Evolutionary conservation across 2,797 vertebrate genomes (phyloP), one percentile per base, ranked within the genome.

Genomic region (Crenichthys baileyi): DNA sequence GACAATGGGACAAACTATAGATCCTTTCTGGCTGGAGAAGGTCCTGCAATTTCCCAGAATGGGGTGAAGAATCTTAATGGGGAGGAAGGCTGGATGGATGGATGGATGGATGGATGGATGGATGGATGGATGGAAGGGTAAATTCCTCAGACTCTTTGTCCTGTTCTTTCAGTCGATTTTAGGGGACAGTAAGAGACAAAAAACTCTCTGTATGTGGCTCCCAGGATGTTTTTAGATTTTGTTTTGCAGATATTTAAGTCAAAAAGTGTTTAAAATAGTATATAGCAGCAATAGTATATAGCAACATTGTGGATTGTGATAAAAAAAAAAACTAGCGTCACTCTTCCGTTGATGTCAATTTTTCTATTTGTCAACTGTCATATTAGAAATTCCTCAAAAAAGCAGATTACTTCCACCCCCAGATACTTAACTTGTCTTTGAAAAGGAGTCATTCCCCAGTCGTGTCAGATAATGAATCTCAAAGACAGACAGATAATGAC

Each of bases 381-480:
- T 50, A 80, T 80, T 39, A 75, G 39, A 44, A 55, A 75, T 86
- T 78, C 55, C 7, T 75, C n/a, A 58, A 61, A 46, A 68, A 51
- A 74, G 68, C 70, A 63, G 67, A 84, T 84, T 75, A 86, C 80
- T 84, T 86, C 79, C 75, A 78, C 72, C 60, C 50, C 20, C 56
- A 48, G 70, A 85, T 77, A 72, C 56, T 83, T 44, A 74, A 79
- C 80, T 78, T 85, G 78, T 85, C 85, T 85, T 86, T 80, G 71
- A 91, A 91, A 89, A 73, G 50, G 51, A 78, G 72, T 72, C 71
- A 75, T 79, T 67, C 18, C 7, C 48, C 24, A 79, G 60, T 85
- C 83, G 74, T 68, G 80, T 71, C 72, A 76, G 76, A 86, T 89
- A 91, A 90, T 86, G 79, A 88, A 75, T 82, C 46, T 3, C 39